These are phyloP conservation scores for Strix uralensis DNA, from an alignment of 2,113 vertebrate genomes.

Conservation along the genomic window DNA sequence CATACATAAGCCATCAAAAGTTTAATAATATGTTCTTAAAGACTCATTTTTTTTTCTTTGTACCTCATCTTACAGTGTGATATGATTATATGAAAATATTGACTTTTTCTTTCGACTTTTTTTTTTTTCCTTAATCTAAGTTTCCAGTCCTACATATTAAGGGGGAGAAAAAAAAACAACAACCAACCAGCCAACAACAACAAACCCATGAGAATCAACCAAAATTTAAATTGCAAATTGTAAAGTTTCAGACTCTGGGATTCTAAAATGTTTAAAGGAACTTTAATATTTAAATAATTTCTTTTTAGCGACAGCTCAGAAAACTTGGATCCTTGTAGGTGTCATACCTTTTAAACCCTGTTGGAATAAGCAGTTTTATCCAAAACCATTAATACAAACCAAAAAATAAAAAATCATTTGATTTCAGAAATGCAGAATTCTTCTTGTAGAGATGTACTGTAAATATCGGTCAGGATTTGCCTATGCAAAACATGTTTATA, in stretches of 20 bases:
- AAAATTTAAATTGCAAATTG: neutral
- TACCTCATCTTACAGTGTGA: neutral
- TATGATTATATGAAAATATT: neutral
- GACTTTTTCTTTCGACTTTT: rapidly evolving
- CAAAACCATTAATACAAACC: neutral
- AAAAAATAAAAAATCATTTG: rapidly evolving
- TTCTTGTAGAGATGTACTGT: neutral
- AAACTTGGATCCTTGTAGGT: neutral
- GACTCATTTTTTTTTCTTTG: neutral
- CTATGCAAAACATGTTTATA: neutral
- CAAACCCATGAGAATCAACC: neutral
- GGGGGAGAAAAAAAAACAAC: neutral
- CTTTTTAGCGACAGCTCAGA: rapidly evolving
- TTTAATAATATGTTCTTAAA: neutral
- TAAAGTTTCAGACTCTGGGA: neutral
- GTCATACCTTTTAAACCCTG: neutral
- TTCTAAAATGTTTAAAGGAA: neutral
- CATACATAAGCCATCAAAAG: neutral
- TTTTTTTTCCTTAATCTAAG: neutral
- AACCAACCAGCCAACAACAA: neutral
- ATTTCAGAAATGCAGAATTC: neutral
- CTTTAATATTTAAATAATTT: neutral
- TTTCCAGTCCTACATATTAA: neutral
- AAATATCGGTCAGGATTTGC: neutral
- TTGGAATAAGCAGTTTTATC: neutral